Base-by-base conservation (phyloP, 2,113 vertebrate species). In the Columbina picui region DNA sequence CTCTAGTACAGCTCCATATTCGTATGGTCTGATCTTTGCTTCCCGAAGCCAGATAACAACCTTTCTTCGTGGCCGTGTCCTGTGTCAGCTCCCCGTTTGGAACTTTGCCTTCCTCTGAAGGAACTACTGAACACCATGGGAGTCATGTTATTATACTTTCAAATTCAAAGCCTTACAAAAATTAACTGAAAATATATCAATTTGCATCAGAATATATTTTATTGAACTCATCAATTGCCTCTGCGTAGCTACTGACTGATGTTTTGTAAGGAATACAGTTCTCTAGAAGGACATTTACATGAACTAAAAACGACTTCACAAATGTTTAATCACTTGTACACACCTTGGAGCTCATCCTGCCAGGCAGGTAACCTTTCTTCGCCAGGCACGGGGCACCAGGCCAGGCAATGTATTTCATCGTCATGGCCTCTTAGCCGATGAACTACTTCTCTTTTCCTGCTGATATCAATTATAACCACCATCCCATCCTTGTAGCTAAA, bases 401-500 rank as follows among this genome's bases (percentile, higher is more conserved):
- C 98, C 93, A 99, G 96, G 17, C 98, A 98, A 77, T 99, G 99
- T 95, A 99, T 98, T 97, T 99, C 99, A 80, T 99, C 99, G 1
- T 99, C 99, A 1, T 99, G 99, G 64, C 99, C 99, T 26, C 99
- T 98, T 17, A 99, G 97, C 6, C 99, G 98, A 59, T 99, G 99
- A 59, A 98, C 87, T 53, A 99, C 98, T 71, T 99, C 98, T 56
- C 98, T 99, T 90, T 99, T 99, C 93, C 98, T 99, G 93, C 98
- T 99, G 97, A 99, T 98, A 60, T 99, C 99, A 20, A 99, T 98
- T 82, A 99, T 80, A 67, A 98, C 98, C 69, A 99, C 99, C 97
- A 99, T 99, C 87, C 99, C 99, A 78, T 99, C 99, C 97, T 99
- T 99, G 97, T 99, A 99, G 78, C 99, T 99, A 74, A 56, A 97